Percentiles rank a stretch among this genome's conserved stretches.
These are phyloP conservation scores for Myoxocephalus aenaeus DNA, from an alignment of 2,797 vertebrate species.

Conservation along the genomic window DNA sequence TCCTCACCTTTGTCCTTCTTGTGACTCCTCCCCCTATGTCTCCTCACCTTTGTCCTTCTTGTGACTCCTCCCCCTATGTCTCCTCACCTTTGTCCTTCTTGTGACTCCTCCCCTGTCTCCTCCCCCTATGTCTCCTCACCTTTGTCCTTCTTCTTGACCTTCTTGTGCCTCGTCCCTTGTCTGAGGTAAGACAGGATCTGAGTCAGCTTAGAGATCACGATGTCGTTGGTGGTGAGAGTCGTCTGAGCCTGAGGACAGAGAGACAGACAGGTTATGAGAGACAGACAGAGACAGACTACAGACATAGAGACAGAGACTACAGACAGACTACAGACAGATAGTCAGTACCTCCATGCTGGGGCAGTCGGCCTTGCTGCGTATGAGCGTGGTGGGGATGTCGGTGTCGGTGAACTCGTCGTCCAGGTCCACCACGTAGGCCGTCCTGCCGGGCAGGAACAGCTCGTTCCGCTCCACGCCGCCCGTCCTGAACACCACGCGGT, in stretches of 20 bases:
- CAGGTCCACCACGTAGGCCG: slow-evolving; percentile 98
- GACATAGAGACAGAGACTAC: too few species aligned
- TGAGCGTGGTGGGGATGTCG: slow-evolving; percentile 96
- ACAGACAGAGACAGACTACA: too few species aligned
- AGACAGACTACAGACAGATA: too few species aligned
- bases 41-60: too few species aligned
- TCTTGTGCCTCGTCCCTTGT: slow-evolving; percentile 97
- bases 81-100: too few species aligned
- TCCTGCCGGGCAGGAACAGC: slow-evolving; percentile 94
- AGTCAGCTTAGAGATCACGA: slow-evolving; percentile 97
- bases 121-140: slow-evolving; percentile 79
- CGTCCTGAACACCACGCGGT: slow-evolving; percentile 92
- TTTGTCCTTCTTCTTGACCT: slow-evolving; percentile 98
- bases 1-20: too few species aligned
- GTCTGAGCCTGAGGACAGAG: slow-evolving; percentile 91
- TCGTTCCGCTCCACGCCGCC: slow-evolving; percentile 92
- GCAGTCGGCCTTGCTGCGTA: slow-evolving; percentile 98
- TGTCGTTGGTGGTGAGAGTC: slow-evolving; percentile 97
- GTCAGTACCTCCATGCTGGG: slow-evolving; percentile 92
- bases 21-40: too few species aligned
- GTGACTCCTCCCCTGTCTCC: too few species aligned
- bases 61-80: too few species aligned
- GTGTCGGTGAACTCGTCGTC: slow-evolving; percentile 98
- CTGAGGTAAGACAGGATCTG: slow-evolving; percentile 98
- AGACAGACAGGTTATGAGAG: too few species aligned